phyloP scores from a whole-genome alignment of 2,888 invertebrate genomes.

The Aplocera efformata region DNA sequence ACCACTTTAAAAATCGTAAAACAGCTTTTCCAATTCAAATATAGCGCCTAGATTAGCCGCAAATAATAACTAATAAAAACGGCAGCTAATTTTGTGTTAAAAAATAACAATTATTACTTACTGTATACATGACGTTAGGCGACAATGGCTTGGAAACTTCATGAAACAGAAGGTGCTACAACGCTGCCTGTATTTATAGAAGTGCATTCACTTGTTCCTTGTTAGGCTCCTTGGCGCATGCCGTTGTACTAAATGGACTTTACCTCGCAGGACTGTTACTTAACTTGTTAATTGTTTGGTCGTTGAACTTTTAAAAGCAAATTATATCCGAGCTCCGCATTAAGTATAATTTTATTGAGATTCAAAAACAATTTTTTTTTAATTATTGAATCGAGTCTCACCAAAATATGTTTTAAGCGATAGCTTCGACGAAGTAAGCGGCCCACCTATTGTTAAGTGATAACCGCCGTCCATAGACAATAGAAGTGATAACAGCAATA shows the following conservation, averaged over 20 bases:
- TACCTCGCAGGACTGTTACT: slow-evolving; percentile 21
- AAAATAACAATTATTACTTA: slow-evolving; percentile 33
- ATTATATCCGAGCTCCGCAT: too few species aligned
- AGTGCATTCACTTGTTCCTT: slow-evolving; percentile 20
- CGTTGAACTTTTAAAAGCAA: slow-evolving; percentile 23
- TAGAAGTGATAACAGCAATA: too few species aligned
- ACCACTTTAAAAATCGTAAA: too few species aligned
- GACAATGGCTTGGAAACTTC: slow-evolving; percentile 44
- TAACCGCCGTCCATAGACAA: too few species aligned
- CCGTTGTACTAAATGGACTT: slow-evolving; percentile 13
- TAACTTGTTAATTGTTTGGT: slow-evolving; percentile 15
- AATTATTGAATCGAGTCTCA: too few species aligned
- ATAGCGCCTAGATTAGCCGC: too few species aligned
- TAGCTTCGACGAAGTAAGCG: too few species aligned
- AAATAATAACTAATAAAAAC: background rate
- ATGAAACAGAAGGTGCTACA: slow-evolving; percentile 40
- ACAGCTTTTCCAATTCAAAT: too few species aligned
- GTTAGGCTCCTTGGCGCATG: slow-evolving; percentile 3
- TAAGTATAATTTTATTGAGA: too few species aligned
- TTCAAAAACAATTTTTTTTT: too few species aligned
- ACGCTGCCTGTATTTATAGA: slow-evolving; percentile 18
- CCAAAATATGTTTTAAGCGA: too few species aligned
- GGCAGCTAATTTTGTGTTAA: background rate
- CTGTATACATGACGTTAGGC: slow-evolving; percentile 53
- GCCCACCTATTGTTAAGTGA: too few species aligned